phyloP scores from a whole-genome alignment of 2,888 invertebrate genomes.

The Stenoptilia bipunctidactyla region DNA sequence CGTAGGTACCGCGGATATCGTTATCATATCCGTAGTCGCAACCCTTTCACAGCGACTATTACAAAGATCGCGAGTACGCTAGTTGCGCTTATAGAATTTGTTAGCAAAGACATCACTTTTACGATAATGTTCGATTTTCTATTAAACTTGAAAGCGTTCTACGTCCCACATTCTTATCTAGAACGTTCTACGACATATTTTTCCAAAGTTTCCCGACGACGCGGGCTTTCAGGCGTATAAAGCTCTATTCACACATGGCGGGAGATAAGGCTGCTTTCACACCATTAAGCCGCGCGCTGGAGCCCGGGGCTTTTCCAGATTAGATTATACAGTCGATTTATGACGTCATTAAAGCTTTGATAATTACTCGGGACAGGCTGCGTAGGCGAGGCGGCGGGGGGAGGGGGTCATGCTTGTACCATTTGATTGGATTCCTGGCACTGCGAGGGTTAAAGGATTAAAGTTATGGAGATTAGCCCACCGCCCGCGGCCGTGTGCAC shows the following conservation, averaged over 20 bases:
- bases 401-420: slow-evolving; percentile 52
- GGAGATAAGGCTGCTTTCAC: slow-evolving; percentile 72
- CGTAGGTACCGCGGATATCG: too few species aligned
- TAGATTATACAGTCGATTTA: slow-evolving; percentile 73
- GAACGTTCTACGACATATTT: slow-evolving; percentile 69
- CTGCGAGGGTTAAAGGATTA: slow-evolving; percentile 69
- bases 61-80: not conserved
- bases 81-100: slow-evolving; percentile 46
- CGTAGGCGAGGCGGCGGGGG: slow-evolving; percentile 52
- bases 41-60: too few species aligned
- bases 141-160: slow-evolving; percentile 69
- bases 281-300: slow-evolving; percentile 69
- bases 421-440: slow-evolving; percentile 71
- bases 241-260: slow-evolving; percentile 71
- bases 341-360: slow-evolving; percentile 73
- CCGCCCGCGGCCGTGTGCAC: slow-evolving; percentile 58
- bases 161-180: slow-evolving; percentile 70
- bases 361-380: slow-evolving; percentile 73
- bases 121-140: slow-evolving; percentile 72
- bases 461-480: slow-evolving; percentile 71
- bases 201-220: slow-evolving; percentile 70
- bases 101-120: slow-evolving; percentile 67
- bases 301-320: slow-evolving; percentile 73
- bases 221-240: slow-evolving; percentile 69
- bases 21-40: too few species aligned